Conservation (phyloP, 2,888 invertebrate species). For the Philereme transversata region DNA sequence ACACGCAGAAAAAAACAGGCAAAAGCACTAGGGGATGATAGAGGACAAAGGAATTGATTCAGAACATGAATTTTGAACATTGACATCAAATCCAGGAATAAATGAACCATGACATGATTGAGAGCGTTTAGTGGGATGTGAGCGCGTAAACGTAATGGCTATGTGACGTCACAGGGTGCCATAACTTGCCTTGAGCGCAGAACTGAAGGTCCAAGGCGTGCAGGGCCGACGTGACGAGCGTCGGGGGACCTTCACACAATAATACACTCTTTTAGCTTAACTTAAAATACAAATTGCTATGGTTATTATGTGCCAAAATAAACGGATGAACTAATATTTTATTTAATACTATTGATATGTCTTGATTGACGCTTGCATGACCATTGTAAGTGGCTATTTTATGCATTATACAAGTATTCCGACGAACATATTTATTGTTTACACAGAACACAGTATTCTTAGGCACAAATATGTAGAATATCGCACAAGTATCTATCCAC, state of each 20-base stretch:
- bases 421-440: too few relatives aligned
- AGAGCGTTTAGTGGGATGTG: constrained; percentile 8
- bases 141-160: constrained; percentile 32
- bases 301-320: background rate
- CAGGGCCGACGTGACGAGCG: constrained; percentile 79
- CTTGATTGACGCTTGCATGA: too few relatives aligned
- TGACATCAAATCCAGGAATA: background rate
- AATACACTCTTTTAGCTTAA: constrained; percentile 43
- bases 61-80: background rate
- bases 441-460: too few relatives aligned
- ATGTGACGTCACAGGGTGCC: constrained; percentile 36
- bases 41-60: background rate
- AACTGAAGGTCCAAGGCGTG: constrained; percentile 79
- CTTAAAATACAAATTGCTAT: background rate
- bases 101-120: background rate
- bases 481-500: too few relatives aligned
- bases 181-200: constrained; percentile 79
- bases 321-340: too few relatives aligned
- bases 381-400: too few relatives aligned
- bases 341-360: too few relatives aligned
- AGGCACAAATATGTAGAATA: too few relatives aligned
- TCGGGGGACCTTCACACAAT: constrained; percentile 73
- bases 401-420: too few relatives aligned
- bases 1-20: background rate
- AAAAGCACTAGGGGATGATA: background rate